phyloP scores from a whole-genome alignment of 2,797 vertebrate species.

The Amazona ochrocephala region DNA sequence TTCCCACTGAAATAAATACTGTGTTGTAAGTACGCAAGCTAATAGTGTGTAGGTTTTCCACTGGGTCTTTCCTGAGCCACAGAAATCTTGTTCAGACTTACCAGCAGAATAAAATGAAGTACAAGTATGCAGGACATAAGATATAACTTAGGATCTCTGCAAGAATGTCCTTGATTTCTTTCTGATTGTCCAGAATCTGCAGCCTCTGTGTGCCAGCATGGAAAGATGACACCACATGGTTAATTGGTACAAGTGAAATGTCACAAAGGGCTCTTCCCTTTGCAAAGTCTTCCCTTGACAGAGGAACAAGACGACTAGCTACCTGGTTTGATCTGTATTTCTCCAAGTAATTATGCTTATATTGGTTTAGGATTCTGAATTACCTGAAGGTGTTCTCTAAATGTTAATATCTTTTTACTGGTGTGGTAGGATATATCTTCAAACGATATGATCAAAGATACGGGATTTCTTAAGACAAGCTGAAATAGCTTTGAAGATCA shows the following conservation, averaged over 20 bases:
- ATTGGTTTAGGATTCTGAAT: slow-evolving; percentile 23
- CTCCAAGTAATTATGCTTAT: not conserved
- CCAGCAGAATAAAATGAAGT: not conserved
- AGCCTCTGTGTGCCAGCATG: not conserved
- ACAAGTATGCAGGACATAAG: not conserved
- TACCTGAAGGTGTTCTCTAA: not conserved
- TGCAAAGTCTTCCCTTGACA: not conserved
- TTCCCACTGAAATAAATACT: not conserved
- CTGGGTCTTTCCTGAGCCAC: not conserved
- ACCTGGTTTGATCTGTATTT: not conserved
- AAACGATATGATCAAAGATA: slow-evolving; percentile 31
- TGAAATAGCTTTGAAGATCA: slow-evolving; percentile 18
- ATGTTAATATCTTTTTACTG: not conserved
- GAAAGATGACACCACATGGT: not conserved
- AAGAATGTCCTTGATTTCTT: not conserved
- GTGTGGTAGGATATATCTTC: not conserved
- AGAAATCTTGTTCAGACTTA: not conserved
- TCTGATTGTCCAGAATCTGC: not conserved
- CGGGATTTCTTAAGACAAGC: not conserved
- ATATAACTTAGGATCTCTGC: not conserved
- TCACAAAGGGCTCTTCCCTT: not conserved
- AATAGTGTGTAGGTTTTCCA: not conserved
- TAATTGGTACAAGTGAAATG: not conserved
- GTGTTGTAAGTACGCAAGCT: not conserved
- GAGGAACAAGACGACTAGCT: not conserved